Base-by-base conservation (phyloP, 1,140 invertebrate species). In the Drosophila takahashii region DNA sequence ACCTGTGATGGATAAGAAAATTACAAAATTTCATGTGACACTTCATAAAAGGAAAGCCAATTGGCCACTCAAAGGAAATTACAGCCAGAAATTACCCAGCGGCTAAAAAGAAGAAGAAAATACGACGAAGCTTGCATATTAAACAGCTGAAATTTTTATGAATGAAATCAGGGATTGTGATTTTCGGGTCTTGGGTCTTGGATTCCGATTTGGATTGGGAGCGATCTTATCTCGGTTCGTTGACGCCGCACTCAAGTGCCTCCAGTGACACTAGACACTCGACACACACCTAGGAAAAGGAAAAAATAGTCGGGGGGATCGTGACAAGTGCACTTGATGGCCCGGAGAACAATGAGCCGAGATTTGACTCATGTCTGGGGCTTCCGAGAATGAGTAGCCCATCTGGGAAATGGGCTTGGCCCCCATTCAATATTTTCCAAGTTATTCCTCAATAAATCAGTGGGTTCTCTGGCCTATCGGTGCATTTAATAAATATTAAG, bases 1-100 rank as follows among this genome's bases (percentile, higher is more conserved):
- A 48, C 15, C 44, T 39, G 54, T 77, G 54, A 39, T 45, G 59
- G 83, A 89, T 87, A 73, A 59, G 83, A 87, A 87, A 89, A 87
- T 87, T 89, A 87, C 83, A 73, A 81, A 87, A 87, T 87, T 83
- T 89, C 84, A 77, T 74, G 84, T 87, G 83, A 87, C 83, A 87
- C 84, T 89, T 84, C 50, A 69, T 62, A 71, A 51, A 57, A 27
- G 59, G 32, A 34, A 75, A 29, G 26, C 34, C 66, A 70, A 57
- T 70, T 70, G 66, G 48, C 27, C 66, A 57, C 64, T 70, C 66
- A 57, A 34, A 45, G 27, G 39, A 71, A 71, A 71, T 71, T 71
- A 70, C 67, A 67, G 16, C 51, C 51, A 18, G 26, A 70, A 71
- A 47, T 66, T 65, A 44, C 65, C 39, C 27, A 9, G 15, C 5